Evolutionary conservation across 1,140 invertebrate species (phyloP).

Genomic region (Hypsibius dujardini): DNA sequence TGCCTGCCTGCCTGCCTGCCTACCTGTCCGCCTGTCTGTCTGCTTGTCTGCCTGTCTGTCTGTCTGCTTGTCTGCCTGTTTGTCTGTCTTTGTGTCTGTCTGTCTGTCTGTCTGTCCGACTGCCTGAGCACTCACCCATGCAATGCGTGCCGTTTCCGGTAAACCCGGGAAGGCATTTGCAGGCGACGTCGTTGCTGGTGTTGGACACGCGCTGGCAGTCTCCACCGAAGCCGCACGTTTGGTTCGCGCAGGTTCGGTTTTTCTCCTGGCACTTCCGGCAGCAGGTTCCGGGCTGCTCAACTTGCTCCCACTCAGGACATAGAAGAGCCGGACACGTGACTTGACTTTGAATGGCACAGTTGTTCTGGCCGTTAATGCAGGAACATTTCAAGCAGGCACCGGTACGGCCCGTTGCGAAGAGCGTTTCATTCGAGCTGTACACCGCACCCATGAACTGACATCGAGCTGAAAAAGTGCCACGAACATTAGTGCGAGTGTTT

Average conservation of each 20-base stretch:
- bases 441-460: background rate
- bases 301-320: background rate
- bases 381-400: background rate
- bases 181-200: conserved; percentile 28
- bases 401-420: background rate
- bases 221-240: no score
- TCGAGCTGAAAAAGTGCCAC: background rate
- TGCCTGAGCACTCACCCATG: conserved; percentile 40
- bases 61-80: no score
- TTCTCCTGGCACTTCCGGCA: background rate
- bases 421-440: background rate
- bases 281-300: background rate
- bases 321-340: background rate
- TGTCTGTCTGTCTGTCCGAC: no score
- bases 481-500: no score
- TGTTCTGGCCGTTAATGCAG: conserved; percentile 3
- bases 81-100: no score
- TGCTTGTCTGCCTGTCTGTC: no score
- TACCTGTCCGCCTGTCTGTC: no score
- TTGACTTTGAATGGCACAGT: background rate
- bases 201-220: no score
- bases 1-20: no score
- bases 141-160: conserved; percentile 57
- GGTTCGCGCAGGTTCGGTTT: background rate
- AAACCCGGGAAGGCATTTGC: conserved; percentile 62